Evolutionary conservation across 2,113 vertebrate genomes (phyloP), one percentile per base, ranked within the genome.

Genomic region (Lycaon pictus): DNA sequence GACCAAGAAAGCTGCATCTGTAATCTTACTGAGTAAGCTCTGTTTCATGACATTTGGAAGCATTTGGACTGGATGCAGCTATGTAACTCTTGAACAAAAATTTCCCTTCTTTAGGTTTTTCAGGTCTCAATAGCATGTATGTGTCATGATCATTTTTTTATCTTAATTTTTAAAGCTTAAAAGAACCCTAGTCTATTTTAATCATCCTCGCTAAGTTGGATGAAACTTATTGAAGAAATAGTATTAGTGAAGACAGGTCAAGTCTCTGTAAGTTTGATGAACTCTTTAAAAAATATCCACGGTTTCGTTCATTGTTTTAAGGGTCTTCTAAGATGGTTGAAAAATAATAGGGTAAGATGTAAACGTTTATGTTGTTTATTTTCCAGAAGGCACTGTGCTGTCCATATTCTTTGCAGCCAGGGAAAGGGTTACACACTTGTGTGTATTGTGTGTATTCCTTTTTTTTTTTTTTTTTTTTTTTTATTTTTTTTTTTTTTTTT

Each of bases 91-190:
- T 83, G 23, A 76, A n/a, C 4, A 81, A 62, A 89, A 37, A 81
- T 67, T 92, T 89, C 29, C 22, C 37, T 85, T 84, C 80, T 74
- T 23, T 62, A 80, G 53, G 72, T 37, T 53, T 82, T 48, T 84
- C 69, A 69, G 69, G 27, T 20, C 25, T 74, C 76, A 58, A 15
- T 56, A 62, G 15, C 69, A 67, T 60, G 22, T 74, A 35, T 76
- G 3, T 63, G 72, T 79, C 48, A 15, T 58, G 74, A 48, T 83
- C 11, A n/a, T 69, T 69, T 63, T 93, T 51, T 90, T 25, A 65
- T 83, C 62, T 94, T 83, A 58, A 19, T 79, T 96, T 81, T 67
- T 37, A 92, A 72, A 88, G 13, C 25, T 83, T 35, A 76, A 92
- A 48, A 10, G 48, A 72, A 81, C 62, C 19, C 71, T 87, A 11